A percentile compares a stretch with the other conserved stretches of the same genome.
Conservation (phyloP, 2,888 invertebrate species). For the Oegoconia quadripuncta region DNA sequence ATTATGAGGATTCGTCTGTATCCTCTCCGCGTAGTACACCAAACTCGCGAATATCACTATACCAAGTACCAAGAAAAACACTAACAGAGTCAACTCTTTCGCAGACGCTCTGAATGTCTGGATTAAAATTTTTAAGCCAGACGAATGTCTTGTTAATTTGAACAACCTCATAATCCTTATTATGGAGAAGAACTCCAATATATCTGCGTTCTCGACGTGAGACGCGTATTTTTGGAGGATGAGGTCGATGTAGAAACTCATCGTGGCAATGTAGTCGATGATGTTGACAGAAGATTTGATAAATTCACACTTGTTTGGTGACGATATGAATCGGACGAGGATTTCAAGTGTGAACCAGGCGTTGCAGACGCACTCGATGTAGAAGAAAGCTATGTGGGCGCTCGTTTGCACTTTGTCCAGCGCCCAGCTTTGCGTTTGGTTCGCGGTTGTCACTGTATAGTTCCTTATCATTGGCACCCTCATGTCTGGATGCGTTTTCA, state of each 20-base stretch:
- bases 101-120: constrained; percentile 98
- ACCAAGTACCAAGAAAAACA: constrained; percentile 98
- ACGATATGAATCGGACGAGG: constrained; percentile 93
- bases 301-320: constrained; percentile 96
- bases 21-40: constrained; percentile 98
- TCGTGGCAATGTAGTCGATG: constrained; percentile 99
- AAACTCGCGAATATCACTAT: constrained; percentile 99
- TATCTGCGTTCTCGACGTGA: constrained; percentile 95
- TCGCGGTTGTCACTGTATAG: constrained; percentile 87
- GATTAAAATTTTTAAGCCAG: constrained; percentile 98
- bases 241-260: constrained; percentile 98
- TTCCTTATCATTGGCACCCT: constrained; percentile 93
- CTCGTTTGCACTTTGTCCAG: constrained; percentile 95
- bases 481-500: constrained; percentile 99
- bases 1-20: constrained; percentile 96
- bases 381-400: constrained; percentile 98
- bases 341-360: constrained; percentile 99
- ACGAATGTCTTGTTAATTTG: constrained; percentile 97
- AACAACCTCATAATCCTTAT: constrained; percentile 98
- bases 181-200: constrained; percentile 98
- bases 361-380: constrained; percentile 98
- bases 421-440: constrained; percentile 88
- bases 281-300: constrained; percentile 98
- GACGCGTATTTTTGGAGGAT: constrained; percentile 93
- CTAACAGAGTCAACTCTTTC: constrained; percentile 96